A percentile compares a stretch with the other conserved stretches of the same genome.
Conservation (phyloP, 2,797 vertebrate species). For the Argyrosomus regius region DNA sequence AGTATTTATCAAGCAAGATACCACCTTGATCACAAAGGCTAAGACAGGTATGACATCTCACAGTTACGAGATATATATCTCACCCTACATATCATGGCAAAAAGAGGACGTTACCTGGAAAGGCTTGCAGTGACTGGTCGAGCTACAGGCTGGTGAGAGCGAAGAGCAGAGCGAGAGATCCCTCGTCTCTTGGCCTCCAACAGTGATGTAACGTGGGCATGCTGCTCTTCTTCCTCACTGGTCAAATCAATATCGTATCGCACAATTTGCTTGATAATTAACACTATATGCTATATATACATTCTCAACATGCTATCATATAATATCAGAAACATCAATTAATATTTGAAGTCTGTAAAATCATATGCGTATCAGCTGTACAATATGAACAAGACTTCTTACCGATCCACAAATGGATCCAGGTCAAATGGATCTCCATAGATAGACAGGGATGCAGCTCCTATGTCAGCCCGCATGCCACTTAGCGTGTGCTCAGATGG, state of each 20-base stretch:
- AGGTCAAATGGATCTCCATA: conserved; percentile 95
- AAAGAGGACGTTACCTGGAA: conserved; percentile 85
- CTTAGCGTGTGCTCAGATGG: conserved; percentile 89
- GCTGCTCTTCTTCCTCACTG: conserved; percentile 84
- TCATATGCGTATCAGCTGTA: neutral
- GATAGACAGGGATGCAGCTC: conserved; percentile 93
- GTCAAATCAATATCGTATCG: conserved; percentile 18
- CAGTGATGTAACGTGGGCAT: conserved; percentile 83
- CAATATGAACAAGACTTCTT: conserved; percentile 38
- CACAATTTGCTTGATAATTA: conserved; percentile 8
- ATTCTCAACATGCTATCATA: neutral
- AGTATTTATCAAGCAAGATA: conserved; percentile 2
- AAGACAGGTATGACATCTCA: neutral
- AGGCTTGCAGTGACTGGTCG: conserved; percentile 90
- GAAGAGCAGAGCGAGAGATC: conserved; percentile 94
- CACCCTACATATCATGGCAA: neutral
- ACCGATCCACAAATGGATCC: conserved; percentile 89
- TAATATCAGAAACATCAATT: neutral
- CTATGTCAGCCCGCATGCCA: conserved; percentile 94
- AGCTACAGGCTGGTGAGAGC: conserved; percentile 96
- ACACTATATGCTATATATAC: neutral
- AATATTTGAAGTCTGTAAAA: neutral
- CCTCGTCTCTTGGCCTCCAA: conserved; percentile 91
- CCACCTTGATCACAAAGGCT: neutral
- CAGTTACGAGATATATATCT: neutral